A percentile compares a stretch with the other conserved stretches of the same genome.
These are phyloP conservation scores for Nymphicus hollandicus DNA, from an alignment of 2,113 vertebrate species.

Conservation along the genomic window DNA sequence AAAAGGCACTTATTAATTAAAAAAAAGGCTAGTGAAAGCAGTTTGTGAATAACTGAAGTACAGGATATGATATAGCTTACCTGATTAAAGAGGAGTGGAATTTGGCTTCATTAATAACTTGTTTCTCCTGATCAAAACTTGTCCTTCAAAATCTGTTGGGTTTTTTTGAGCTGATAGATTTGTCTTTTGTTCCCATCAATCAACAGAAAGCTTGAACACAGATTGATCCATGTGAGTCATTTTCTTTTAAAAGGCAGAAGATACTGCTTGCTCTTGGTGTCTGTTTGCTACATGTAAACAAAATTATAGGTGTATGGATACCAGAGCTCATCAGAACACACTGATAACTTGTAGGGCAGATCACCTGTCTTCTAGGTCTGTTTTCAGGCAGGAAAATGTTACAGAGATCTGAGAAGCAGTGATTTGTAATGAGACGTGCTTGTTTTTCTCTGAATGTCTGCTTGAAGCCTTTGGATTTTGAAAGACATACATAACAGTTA, in stretches of 20 bases:
- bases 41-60: not conserved
- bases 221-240: not conserved
- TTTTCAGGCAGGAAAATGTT: not conserved
- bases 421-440: not conserved
- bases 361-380: not conserved
- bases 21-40: not conserved
- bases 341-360: not conserved
- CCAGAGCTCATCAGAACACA: not conserved
- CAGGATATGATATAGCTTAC: not conserved
- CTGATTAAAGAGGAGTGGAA: not conserved
- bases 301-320: not conserved
- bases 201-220: not conserved
- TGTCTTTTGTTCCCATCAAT: not conserved
- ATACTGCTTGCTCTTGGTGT: not conserved
- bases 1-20: not conserved
- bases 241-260: not conserved
- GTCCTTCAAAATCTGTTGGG: not conserved
- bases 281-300: not conserved
- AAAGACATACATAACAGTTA: not conserved
- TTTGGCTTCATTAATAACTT: not conserved
- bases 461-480: not conserved
- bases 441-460: not conserved
- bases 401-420: not conserved
- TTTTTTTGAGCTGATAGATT: not conserved
- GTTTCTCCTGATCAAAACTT: not conserved